Evolutionary conservation across 2,888 invertebrate genomes (phyloP), one percentile per base, ranked within the genome.

Genomic region (Caenorhabditis zanzibari): DNA sequence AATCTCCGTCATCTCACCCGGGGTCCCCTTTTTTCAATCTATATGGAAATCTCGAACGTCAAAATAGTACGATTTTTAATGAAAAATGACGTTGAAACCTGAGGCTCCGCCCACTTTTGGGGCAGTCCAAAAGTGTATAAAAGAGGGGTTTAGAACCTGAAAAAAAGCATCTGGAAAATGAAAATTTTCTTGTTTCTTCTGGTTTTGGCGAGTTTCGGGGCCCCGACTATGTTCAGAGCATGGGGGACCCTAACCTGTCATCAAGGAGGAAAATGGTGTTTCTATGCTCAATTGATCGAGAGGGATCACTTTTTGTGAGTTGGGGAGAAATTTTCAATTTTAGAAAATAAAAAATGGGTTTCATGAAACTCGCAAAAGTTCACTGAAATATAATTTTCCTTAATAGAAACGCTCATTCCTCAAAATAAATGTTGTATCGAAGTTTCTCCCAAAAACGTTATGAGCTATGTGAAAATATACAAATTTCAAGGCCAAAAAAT

Each of bases 1-100:
- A 52, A 52, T 52, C 52, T 22, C n/a, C 52, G 6, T n/a, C n/a
- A n/a, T n/a, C n/a, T 52, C 52, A 22, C 52, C 52, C 52, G n/a
- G n/a, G 9, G 22, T 12, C 10, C 22, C 52, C 22, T 22, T 49
- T 49, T 52, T 52, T 52, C 52, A 0, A 52, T 52, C 22, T 22
- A 52, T 52, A 52, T 52, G 52, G 22, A 52, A 52, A 52, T 52
- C 22, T 52, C 12, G 52, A 22, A 19, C 52, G n/a, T 22, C 49
- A 9, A 22, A 14, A n/a, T 9, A 49, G 22, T 52, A 19, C 10
- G 22, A 19, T 22, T 52, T 52, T 52, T 22, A 52, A 22, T 52
- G 6, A 22, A 52, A 19, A 22, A 22, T 22, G 19, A 6, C n/a
- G 22, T 0, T 22, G 22, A 52, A 44, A 44, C 22, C 9, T 22